phyloP scores from a whole-genome alignment of 2,113 vertebrate species.

The Propithecus coquereli region DNA sequence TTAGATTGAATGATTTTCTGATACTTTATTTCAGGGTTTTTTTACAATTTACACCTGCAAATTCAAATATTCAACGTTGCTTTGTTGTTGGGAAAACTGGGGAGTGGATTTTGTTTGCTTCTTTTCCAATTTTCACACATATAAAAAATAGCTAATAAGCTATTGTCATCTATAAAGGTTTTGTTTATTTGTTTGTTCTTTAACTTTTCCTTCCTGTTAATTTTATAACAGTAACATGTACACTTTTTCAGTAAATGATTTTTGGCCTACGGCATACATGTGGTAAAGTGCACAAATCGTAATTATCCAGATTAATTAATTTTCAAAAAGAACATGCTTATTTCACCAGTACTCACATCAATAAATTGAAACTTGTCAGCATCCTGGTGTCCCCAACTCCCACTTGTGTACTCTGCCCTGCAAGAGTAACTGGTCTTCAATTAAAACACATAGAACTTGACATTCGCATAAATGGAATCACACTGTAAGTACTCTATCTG shows the following conservation, averaged over 20 bases:
- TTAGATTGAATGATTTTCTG: not conserved
- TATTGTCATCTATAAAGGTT: not conserved
- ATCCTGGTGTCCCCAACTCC: not conserved
- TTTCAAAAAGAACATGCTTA: not conserved
- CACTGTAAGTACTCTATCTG: not conserved
- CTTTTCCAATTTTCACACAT: not conserved
- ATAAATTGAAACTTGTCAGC: not conserved
- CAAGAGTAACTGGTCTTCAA: not conserved
- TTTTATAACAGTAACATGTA: not conserved
- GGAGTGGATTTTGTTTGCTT: not conserved
- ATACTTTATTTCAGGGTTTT: not conserved
- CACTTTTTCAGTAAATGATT: not conserved
- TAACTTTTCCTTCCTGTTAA: not conserved
- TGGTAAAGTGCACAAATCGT: not conserved
- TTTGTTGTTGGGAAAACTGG: not conserved
- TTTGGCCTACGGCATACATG: not conserved
- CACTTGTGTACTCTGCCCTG: not conserved
- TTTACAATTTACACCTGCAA: not conserved
- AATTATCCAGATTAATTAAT: not conserved
- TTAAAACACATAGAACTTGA: not conserved
- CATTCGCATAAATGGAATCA: not conserved
- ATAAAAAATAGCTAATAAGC: not conserved
- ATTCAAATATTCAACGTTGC: not conserved
- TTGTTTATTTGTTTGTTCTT: not conserved
- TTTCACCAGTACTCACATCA: not conserved